Conservation (phyloP, 1,140 invertebrate genomes). For the Berghia stephanieae region DNA sequence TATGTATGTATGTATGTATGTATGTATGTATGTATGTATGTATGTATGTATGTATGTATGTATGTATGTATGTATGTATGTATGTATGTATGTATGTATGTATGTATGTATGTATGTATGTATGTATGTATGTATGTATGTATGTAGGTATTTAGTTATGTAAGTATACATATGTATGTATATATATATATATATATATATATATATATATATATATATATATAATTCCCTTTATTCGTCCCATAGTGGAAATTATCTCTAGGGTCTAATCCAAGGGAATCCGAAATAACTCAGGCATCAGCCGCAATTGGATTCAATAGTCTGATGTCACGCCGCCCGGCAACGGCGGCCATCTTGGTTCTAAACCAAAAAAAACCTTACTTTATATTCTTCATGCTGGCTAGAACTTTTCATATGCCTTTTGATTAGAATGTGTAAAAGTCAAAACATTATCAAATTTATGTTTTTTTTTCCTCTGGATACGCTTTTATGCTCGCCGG, state of each 20-base stretch:
- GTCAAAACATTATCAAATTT: too few species aligned
- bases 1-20: neutral
- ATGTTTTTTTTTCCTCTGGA: too few species aligned
- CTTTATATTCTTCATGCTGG: too few species aligned
- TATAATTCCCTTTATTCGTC: too few species aligned
- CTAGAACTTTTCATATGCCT: too few species aligned
- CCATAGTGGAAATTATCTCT: neutral
- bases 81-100: slow-evolving; percentile 14
- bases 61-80: slow-evolving; percentile 21
- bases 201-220: slow-evolving; percentile 19
- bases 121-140: slow-evolving; percentile 1
- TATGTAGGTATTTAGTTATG: neutral
- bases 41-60: slow-evolving; percentile 26
- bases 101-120: slow-evolving; percentile 11
- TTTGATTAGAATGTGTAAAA: too few species aligned
- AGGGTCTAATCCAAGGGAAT: neutral
- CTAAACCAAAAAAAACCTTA: neutral
- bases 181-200: slow-evolving; percentile 30
- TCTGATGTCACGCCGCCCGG: neutral
- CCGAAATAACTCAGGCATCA: neutral
- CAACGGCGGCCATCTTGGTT: neutral
- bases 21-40: slow-evolving; percentile 26
- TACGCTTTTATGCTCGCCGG: too few species aligned
- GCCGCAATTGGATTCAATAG: neutral
- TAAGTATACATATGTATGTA: neutral